These are phyloP conservation scores for Spea hammondii DNA, from an alignment of 2,797 vertebrate genomes.

Conservation along the genomic window DNA sequence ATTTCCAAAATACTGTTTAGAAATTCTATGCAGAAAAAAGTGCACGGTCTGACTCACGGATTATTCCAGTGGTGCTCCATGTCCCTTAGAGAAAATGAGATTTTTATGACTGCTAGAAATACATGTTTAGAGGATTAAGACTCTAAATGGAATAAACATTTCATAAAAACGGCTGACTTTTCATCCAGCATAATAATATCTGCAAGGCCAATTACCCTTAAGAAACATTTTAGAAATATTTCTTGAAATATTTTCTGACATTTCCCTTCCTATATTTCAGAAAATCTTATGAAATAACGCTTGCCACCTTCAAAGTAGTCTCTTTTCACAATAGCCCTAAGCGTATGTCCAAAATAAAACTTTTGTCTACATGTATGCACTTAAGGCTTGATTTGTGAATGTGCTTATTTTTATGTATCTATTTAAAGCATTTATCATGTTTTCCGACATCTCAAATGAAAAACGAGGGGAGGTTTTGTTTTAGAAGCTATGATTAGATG, in stretches of 20 bases:
- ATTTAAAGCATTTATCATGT: no score
- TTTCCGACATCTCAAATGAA: no score
- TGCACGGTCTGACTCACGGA: not conserved
- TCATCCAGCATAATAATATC: slow-evolving; percentile 40
- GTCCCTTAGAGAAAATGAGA: not conserved
- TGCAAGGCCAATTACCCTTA: slow-evolving; percentile 55
- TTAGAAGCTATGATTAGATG: no score
- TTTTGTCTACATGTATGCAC: no score
- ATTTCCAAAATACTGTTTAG: slow-evolving; percentile 5
- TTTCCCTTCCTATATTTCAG: not conserved
- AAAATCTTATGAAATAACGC: not conserved
- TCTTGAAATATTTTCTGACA: not conserved
- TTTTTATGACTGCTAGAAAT: not conserved
- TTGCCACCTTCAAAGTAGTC: not conserved
- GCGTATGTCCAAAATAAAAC: not conserved
- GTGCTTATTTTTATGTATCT: no score
- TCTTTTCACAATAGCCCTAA: not conserved
- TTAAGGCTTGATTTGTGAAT: no score
- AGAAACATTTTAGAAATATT: slow-evolving; percentile 33
- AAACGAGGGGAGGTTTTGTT: no score
- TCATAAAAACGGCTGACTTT: not conserved
- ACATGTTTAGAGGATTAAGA: not conserved
- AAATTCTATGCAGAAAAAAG: not conserved
- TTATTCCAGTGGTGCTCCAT: not conserved
- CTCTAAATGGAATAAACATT: not conserved